Conservation (phyloP, 2,888 invertebrate genomes). For the Coelopa pilipes region DNA sequence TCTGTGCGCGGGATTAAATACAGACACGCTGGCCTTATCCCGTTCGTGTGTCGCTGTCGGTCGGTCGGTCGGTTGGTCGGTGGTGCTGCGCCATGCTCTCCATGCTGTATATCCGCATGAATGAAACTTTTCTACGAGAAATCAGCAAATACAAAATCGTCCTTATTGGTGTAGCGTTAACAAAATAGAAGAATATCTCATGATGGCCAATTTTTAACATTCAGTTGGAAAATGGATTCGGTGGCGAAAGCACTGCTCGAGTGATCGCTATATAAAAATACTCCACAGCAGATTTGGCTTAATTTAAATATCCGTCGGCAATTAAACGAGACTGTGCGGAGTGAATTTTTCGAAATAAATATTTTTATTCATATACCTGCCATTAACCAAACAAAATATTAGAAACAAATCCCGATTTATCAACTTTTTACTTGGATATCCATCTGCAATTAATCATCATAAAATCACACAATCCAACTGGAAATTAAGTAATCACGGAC, state of each 20-base stretch:
- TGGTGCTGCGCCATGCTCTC: background rate
- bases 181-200: constrained; percentile 28
- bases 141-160: constrained; percentile 34
- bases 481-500: no score
- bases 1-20: constrained; percentile 44
- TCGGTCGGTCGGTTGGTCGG: no score
- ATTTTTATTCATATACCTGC: no score
- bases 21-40: constrained; percentile 38
- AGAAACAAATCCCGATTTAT: no score
- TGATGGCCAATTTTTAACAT: constrained; percentile 38
- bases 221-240: constrained; percentile 57
- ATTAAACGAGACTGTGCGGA: no score
- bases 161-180: constrained; percentile 35
- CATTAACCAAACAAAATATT: no score
- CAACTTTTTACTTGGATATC: no score
- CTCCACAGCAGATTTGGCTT: no score
- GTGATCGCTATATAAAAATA: background rate
- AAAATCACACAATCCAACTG: no score
- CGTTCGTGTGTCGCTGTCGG: constrained; percentile 48
- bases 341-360: no score
- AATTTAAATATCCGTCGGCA: no score
- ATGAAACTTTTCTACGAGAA: constrained; percentile 29
- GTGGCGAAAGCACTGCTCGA: constrained; percentile 49
- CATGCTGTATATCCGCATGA: constrained; percentile 31
- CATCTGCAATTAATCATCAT: no score